Percentiles rank a stretch among this genome's conserved stretches.
Evolutionary conservation across 2,888 invertebrate genomes (phyloP).

Genomic region (Allacma fusca): DNA sequence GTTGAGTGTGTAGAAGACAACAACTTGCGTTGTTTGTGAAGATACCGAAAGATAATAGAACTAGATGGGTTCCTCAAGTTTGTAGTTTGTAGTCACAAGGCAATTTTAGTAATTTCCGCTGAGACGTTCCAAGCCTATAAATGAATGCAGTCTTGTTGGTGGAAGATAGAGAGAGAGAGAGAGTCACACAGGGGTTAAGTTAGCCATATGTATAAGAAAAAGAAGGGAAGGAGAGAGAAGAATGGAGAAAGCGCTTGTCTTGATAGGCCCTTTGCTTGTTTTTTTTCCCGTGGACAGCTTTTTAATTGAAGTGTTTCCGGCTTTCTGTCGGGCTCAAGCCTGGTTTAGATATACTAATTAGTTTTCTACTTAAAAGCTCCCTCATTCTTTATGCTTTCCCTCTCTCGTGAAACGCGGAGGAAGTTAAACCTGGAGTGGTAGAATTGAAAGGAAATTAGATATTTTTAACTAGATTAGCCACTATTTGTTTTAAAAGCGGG

Average conservation of each 20-base stretch:
- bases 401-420: slow-evolving; percentile 10
- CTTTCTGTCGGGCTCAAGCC: slow-evolving; percentile 42
- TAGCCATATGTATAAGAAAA: slow-evolving; percentile 8
- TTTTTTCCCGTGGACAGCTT: slow-evolving; percentile 48
- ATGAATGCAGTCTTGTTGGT: slow-evolving; percentile 25
- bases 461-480: slow-evolving; percentile 46
- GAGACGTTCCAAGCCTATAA: slow-evolving; percentile 45
- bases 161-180: slow-evolving; percentile 19
- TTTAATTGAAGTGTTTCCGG: slow-evolving; percentile 58
- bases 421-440: slow-evolving; percentile 43
- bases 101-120: slow-evolving; percentile 52
- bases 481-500: slow-evolving; percentile 41
- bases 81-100: slow-evolving; percentile 42
- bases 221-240: slow-evolving; percentile 16
- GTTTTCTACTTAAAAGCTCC: slow-evolving; percentile 42
- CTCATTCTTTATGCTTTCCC: slow-evolving; percentile 25
- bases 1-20: slow-evolving; percentile 18
- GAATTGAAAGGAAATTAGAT: slow-evolving; percentile 49
- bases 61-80: slow-evolving; percentile 38
- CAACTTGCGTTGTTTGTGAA: slow-evolving; percentile 42
- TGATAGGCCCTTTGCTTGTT: slow-evolving; percentile 24
- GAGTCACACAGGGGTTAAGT: neutral
- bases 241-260: slow-evolving; percentile 30
- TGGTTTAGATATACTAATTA: slow-evolving; percentile 47
- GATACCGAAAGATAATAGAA: slow-evolving; percentile 40